Conservation (phyloP, 1,140 invertebrate genomes). For the Microplitis demolitor region DNA sequence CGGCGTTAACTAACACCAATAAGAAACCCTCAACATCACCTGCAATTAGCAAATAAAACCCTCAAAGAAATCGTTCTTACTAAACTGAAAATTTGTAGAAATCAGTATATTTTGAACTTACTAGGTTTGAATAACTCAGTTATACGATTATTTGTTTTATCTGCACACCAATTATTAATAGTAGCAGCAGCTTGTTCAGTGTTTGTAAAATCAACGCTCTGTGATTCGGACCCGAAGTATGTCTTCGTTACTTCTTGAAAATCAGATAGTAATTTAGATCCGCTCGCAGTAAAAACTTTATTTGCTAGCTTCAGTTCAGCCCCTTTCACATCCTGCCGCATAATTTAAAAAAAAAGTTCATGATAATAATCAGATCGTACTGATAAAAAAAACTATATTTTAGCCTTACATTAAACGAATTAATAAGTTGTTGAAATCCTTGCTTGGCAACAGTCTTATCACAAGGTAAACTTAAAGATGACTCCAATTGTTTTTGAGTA, state of each 20-base stretch:
- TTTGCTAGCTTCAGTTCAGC: not conserved
- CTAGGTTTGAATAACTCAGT: slow-evolving; percentile 4
- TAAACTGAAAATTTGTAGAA: not conserved
- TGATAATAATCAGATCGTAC: not conserved
- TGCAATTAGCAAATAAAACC: not conserved
- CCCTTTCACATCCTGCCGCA: slow-evolving; percentile 29
- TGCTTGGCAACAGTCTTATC: not conserved
- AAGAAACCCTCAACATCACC: slow-evolving; percentile 53
- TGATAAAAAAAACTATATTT: not conserved
- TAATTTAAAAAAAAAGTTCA: not conserved
- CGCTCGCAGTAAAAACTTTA: not conserved
- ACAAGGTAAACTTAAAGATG: not conserved
- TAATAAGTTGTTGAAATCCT: slow-evolving; percentile 9
- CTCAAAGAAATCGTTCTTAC: no score
- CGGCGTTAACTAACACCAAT: slow-evolving; percentile 72
- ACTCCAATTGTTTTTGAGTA: not conserved
- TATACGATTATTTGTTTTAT: not conserved
- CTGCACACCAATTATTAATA: slow-evolving; percentile 1
- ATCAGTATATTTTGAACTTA: not conserved
- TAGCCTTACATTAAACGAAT: slow-evolving; percentile 10
- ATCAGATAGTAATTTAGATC: not conserved
- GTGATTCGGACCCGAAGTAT: not conserved
- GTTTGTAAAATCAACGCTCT: not conserved
- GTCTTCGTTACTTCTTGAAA: not conserved
- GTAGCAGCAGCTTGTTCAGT: not conserved